A percentile compares a stretch with the other conserved stretches of the same genome.
Conservation (phyloP, 2,113 vertebrate species). For the Nycticryphes semicollaris region DNA sequence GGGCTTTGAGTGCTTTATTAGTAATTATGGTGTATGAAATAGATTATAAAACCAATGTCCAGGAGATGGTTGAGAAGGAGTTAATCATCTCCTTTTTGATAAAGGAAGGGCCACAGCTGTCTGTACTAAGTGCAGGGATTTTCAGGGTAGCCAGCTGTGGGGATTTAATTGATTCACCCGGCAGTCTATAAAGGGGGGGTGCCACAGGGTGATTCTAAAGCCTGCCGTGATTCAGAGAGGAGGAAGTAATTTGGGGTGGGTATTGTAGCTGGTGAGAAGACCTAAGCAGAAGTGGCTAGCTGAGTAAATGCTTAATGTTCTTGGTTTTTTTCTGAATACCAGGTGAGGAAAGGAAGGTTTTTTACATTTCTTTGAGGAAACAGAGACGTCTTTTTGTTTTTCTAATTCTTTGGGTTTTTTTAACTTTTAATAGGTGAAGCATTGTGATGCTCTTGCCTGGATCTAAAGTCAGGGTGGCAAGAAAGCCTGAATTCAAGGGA, state of each 20-base stretch:
- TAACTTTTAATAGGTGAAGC: not conserved
- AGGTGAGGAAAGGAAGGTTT: not conserved
- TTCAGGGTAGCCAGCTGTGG: constrained; percentile 63
- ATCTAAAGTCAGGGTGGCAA: not conserved
- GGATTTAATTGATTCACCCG: constrained; percentile 53
- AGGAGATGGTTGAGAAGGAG: constrained; percentile 6
- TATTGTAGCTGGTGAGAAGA: not conserved
- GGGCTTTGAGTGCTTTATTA: not conserved
- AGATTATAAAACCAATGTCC: not conserved
- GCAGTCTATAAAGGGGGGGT: constrained; percentile 6
- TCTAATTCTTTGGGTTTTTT: not conserved
- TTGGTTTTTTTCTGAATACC: not conserved
- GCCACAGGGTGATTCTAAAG: not conserved
- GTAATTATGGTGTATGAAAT: not conserved
- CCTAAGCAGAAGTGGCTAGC: not conserved
- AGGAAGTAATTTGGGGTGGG: not conserved
- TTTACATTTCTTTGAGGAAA: not conserved
- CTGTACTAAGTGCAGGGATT: constrained; percentile 33
- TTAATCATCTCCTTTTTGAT: constrained; percentile 31
- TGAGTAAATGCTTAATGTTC: not conserved
- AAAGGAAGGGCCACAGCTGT: constrained; percentile 53
- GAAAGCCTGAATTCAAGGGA: not conserved
- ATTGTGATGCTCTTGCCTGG: not conserved
- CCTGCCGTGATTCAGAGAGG: not conserved
- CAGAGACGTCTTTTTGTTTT: not conserved